Conservation (phyloP, 2,113 vertebrate genomes). For the Tautogolabrus adspersus region DNA sequence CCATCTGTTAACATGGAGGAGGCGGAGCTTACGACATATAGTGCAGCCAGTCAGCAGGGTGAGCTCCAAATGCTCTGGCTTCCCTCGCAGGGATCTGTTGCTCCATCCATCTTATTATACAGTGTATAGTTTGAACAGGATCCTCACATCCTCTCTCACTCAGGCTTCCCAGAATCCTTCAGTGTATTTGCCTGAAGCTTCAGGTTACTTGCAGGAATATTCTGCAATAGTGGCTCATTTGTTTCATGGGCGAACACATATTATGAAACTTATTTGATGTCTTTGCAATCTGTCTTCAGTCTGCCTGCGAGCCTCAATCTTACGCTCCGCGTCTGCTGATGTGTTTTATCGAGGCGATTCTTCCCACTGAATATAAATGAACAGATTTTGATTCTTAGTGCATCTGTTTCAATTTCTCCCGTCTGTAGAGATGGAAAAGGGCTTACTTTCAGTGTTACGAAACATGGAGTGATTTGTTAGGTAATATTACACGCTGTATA, state of each 20-base stretch:
- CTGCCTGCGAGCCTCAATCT: not conserved
- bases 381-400: not conserved
- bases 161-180: not conserved
- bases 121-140: too few relatives aligned
- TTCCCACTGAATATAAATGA: conserved; percentile 23
- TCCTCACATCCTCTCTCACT: not conserved
- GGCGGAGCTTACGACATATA: too few relatives aligned
- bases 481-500: not conserved
- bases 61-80: too few relatives aligned
- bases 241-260: not conserved
- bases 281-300: not conserved
- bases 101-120: too few relatives aligned
- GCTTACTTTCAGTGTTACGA: not conserved
- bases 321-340: too few relatives aligned
- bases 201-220: not conserved
- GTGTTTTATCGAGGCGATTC: not conserved
- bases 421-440: not conserved
- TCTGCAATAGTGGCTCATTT: not conserved
- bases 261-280: not conserved
- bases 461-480: conserved; percentile 7
- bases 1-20: too few relatives aligned
- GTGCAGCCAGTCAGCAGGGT: too few relatives aligned
- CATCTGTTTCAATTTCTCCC: not conserved
- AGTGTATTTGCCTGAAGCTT: not conserved
- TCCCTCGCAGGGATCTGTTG: too few relatives aligned